Evolutionary conservation across 2,113 vertebrate genomes (phyloP), one percentile per base, ranked within the genome.

Genomic region (Alligator mississippiensis): DNA sequence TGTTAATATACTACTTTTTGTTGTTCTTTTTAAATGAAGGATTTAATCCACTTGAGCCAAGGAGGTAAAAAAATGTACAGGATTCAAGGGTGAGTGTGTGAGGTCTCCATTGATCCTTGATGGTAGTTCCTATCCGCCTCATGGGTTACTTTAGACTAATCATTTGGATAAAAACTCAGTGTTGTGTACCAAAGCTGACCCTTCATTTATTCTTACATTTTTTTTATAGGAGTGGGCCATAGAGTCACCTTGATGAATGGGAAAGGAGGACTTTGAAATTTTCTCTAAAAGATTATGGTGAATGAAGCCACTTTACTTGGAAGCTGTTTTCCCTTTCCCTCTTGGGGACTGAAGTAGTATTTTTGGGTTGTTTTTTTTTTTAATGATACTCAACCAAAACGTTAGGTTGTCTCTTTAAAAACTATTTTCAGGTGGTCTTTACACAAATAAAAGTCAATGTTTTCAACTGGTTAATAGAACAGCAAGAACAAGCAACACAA

Each of bases 381-480:
- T 27, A 96, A 95, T 97, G 95, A 98, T 96, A 86, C 95, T 94
- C 92, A 97, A 97, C 93, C 94, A 93, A 97, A 97, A 97, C 75
- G 96, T 97, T 96, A 96, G 92, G 95, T 97, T 47, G 47, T 47
- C 47, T 47, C 47, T 47, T 96, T 95, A 96, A 95, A 97, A 97
- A 96, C 96, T 0, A 34, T 96, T 90, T 83, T 95, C 96, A 98
- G 97, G 97, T 98, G 97, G 95, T 97, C 96, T 97, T 97, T 96
- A 97, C 92, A 96, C 92, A 97, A 98, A 97, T 79, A 84, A 95
- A 98, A 96, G 96, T 98, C 97, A 98, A 97, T 87, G 95, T 97
- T 98, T 97, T 97, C 91, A 89, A 98, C 84, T 93, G 96, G 95
- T 95, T 97, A 96, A 93, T 85, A 95, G 97, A 97, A 98, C 74